Conservation (phyloP, 2,797 vertebrate species). For the Onychomys leucogaster region DNA sequence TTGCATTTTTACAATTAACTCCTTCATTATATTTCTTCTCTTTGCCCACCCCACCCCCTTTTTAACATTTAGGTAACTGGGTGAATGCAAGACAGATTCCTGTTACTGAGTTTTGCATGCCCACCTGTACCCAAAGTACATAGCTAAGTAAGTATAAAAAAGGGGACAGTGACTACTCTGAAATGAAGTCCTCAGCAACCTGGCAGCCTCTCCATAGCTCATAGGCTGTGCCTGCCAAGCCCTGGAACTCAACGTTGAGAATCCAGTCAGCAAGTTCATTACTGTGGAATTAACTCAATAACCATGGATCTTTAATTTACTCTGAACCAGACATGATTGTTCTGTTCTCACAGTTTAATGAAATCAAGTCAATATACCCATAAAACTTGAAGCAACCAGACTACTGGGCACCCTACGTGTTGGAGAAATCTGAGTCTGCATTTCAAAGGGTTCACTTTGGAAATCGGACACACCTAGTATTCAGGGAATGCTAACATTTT, state of each 20-base stretch:
- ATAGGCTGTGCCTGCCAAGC: not conserved
- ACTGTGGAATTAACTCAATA: constrained; percentile 45
- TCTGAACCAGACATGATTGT: constrained; percentile 14
- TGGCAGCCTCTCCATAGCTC: not conserved
- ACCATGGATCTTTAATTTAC: constrained; percentile 57
- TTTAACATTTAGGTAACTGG: not conserved
- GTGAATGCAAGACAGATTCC: not conserved
- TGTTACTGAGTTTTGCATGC: not conserved
- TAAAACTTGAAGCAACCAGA: constrained; percentile 7
- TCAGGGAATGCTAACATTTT: not conserved
- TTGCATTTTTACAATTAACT: not conserved
- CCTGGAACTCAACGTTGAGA: not conserved
- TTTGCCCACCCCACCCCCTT: no score
- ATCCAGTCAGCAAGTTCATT: constrained; percentile 56
- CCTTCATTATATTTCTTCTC: no score
- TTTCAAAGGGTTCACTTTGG: not conserved
- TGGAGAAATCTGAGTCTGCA: not conserved
- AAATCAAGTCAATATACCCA: not conserved
- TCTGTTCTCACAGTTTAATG: not conserved
- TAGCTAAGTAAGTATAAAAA: not conserved
- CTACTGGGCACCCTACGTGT: not conserved
- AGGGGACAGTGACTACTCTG: not conserved
- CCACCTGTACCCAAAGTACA: not conserved
- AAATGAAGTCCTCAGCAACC: not conserved
- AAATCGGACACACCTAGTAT: not conserved